Evolutionary conservation across 1,140 invertebrate species (phyloP).

Genomic region (Eufriesea mexicana): DNA sequence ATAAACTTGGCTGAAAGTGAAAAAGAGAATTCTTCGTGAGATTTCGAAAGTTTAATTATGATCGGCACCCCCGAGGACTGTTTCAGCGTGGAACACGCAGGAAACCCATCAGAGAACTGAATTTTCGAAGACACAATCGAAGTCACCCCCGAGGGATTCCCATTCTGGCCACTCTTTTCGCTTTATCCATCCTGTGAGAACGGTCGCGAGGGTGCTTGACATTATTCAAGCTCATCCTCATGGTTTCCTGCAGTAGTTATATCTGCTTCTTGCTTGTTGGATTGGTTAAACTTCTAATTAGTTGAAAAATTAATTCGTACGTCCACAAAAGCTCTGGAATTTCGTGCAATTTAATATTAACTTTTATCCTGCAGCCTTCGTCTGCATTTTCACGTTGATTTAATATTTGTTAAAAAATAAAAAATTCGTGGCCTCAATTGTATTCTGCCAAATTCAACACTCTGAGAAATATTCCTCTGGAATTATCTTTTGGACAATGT

Average conservation of each 20-base stretch:
- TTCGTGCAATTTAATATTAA: conserved; percentile 1
- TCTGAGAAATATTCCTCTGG: too few relatives aligned
- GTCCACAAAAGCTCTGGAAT: background rate
- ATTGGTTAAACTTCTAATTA: conserved; percentile 3
- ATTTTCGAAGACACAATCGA: background rate
- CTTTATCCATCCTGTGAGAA: background rate
- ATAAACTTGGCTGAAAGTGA: background rate
- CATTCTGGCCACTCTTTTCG: background rate
- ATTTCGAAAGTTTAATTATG: background rate
- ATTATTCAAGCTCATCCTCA: background rate
- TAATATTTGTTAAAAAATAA: background rate
- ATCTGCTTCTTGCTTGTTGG: background rate
- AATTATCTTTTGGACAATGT: too few relatives aligned
- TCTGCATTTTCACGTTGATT: background rate
- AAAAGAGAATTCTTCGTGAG: background rate
- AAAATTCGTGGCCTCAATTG: background rate
- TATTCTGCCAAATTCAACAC: too few relatives aligned
- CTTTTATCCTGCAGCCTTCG: background rate
- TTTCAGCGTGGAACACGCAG: too few relatives aligned
- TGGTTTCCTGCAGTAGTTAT: background rate
- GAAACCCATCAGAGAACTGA: background rate
- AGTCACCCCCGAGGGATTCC: background rate
- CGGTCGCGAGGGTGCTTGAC: background rate
- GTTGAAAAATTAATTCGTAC: background rate
- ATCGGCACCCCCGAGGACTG: background rate